Base-by-base conservation (phyloP, 2,797 vertebrate species). In the Mormyrus proboscirostris region DNA sequence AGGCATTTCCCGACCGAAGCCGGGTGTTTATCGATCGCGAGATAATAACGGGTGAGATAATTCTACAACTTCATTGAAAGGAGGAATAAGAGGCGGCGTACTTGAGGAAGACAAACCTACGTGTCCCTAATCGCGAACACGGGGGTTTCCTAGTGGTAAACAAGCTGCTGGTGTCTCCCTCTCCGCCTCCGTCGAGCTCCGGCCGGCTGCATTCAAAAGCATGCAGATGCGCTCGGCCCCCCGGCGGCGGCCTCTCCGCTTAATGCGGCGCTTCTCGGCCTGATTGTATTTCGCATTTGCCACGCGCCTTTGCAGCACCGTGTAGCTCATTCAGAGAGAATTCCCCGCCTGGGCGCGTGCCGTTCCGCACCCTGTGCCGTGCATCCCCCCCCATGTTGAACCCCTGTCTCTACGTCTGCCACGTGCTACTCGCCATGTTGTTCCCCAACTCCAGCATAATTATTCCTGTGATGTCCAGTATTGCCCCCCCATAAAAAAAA, bases 1-100 rank as follows among this genome's bases (percentile, higher is more conserved):
- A 97, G 95, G 96, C 96, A 97, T 97, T 98, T 98, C 97, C 97
- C 98, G 98, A 99, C 96, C 95, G 95, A 96, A 49, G 96, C 97
- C 97, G 97, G 97, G 96, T 98, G 98, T 98, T 99, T 99, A 99
- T 99, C 98, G 98, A 99, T 98, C 95, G 94, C 96, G 97, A 97
- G 97, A 97, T 98, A 98, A 98, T 98, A 98, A 98, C 97, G 97
- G 95, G 95, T 95, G 95, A 95, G 95, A 96, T 94, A 96, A 96
- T 95, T 97, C 96, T 96, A 95, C 90, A 65, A 93, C 95, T 94
- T 96, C 94, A 95, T 96, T 96, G 96, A 95, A 96, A 97, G 94
- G 92, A 96, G 96, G 96, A 96, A 94, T 94, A 93, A 94, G 94
- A 95, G 95, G 96, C 97, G 96, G 96, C 96, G 95, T 95, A 96